phyloP scores from a whole-genome alignment of 2,113 vertebrate genomes.

The Gopherus flavomarginatus region DNA sequence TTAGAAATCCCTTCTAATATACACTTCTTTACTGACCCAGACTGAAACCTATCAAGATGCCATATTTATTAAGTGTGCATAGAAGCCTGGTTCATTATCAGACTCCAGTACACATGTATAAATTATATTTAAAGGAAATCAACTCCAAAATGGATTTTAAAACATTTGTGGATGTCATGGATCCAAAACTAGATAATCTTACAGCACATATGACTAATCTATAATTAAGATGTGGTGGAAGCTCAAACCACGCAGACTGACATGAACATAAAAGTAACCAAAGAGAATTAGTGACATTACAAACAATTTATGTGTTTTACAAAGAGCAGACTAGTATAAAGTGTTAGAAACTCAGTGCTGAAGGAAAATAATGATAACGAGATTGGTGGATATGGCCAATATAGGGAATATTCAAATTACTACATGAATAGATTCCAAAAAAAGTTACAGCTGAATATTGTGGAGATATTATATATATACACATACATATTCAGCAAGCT shows the following conservation, averaged over 20 bases:
- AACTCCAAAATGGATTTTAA: not conserved
- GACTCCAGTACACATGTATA: not conserved
- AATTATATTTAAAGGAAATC: not conserved
- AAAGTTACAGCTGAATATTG: not conserved
- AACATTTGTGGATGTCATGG: accelerated
- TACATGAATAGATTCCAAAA: not conserved
- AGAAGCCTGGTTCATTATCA: no score
- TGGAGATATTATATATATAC: no score
- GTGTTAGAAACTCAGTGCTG: not conserved
- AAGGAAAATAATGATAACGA: not conserved
- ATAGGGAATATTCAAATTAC: not conserved
- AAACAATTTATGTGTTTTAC: not conserved
- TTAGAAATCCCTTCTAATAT: not conserved
- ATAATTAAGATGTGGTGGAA: not conserved
- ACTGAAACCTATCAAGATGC: not conserved
- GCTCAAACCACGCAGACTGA: not conserved
- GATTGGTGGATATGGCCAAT: not conserved
- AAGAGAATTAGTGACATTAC: not conserved
- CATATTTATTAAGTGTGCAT: not conserved
- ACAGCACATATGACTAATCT: not conserved
- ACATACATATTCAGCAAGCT: no score
- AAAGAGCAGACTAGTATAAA: not conserved
- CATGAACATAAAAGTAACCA: not conserved
- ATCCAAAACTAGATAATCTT: not conserved
- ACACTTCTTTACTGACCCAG: not conserved